Evolutionary conservation across 2,797 vertebrate genomes (phyloP), one percentile per base, ranked within the genome.

Genomic region (Glyptemys insculpta): DNA sequence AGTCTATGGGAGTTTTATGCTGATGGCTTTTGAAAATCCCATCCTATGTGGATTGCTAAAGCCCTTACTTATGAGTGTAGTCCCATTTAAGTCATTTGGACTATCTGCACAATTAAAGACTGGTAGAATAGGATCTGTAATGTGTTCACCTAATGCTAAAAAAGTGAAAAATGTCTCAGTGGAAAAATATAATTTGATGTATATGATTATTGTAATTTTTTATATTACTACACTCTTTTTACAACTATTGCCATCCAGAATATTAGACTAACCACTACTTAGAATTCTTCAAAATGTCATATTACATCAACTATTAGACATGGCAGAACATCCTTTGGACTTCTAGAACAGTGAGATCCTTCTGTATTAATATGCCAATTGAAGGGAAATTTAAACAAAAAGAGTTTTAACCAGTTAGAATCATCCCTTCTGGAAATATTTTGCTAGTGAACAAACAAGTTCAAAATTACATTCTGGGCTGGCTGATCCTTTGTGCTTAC

Each of bases 301-400:
- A 72, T 41, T 41, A 37, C 21, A 78, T 78, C 44, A 78, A 47
- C 44, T 65, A 47, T 4, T 62, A 68, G 74, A 74, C 27, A 76
- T 34, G 47, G 44, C 74, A 78, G 27, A 78, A 14, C 5, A 25
- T 23, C n/a, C 50, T 21, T 53, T 15, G 8, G 62, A 52, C n/a
- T 0, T 0, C 15, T 41, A 59, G 4, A 56, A 89, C 47, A 47
- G 79, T 74, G 41, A 52, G 0, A 0, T 41, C 57, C 12, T 1
- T 49, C 12, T 59, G 80, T 41, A 31, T 44, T 12, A n/a, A 16
- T 1, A 52, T 0, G 0, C 21, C 72, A n/a, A 25, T 34, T 79
- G 59, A 82, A 91, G 0, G 50, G 12, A 41, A 88, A 47, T 27
- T 68, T 52, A 74, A 37, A 53, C n/a, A 53, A 53, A 52, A 85